Base-by-base conservation (phyloP, 2,888 invertebrate species). In the Laspeyria flexula region DNA sequence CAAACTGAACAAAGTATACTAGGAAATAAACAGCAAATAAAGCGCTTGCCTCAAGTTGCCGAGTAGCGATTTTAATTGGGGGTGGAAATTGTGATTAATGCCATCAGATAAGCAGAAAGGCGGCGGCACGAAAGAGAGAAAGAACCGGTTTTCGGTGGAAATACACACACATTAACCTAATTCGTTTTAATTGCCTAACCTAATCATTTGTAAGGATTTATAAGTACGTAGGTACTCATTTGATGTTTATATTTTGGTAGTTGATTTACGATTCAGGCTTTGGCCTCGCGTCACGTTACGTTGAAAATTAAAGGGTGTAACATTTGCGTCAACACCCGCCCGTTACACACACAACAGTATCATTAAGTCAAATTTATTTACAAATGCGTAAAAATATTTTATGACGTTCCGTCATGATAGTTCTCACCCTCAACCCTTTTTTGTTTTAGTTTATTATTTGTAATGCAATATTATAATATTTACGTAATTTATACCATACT, bases 1-100 rank as follows among this genome's bases (percentile, higher is more conserved):
- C 70, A 65, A 75, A 77, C 77, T 75, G 77, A 81, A 80, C 76
- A 75, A 79, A 85, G 77, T 80, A 77, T 77, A 80, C 69, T 75
- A 71, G 65, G 79, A 83, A 83, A 85, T 83, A 83, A 82, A 83
- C 71, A 71, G 66, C 75, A 75, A 77, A 83, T 81, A 83, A 83
- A 77, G 60, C 69, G 74, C 68, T 76, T 66, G 65, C 68, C 47
- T 56, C 58, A 62, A 67, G 50, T 56, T 78, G 67, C 65, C 73
- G 75, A 79, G 81, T 78, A 81, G 77, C 77, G 73, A 77, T 86
- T 88, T 90, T 91, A 90, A 91, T 90, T 90, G 90, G 86, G 90
- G 91, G 88, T 88, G 85, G 85, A 84, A 87, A 88, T 89, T 88
- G 90, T 91, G 90, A 92, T 91, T 89, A 91, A 91, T 89, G 85